Base-by-base conservation (phyloP, 2,113 vertebrate genomes). In the Tricholaema leucomelas region DNA sequence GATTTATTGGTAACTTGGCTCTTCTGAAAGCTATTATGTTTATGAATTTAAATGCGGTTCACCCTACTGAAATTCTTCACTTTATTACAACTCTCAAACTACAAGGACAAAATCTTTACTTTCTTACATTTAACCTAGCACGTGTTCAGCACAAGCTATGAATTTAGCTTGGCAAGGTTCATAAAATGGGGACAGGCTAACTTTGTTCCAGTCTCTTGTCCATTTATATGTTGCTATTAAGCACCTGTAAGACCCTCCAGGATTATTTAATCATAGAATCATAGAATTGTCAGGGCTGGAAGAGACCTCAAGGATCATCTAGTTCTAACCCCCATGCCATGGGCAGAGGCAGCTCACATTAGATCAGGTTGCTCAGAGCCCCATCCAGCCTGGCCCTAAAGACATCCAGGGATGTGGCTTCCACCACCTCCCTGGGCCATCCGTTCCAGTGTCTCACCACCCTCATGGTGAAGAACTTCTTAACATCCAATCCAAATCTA, bases 101-200 rank as follows among this genome's bases (percentile, higher is more conserved):
- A 66, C 19, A 66, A 15, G 24, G 42, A 4, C 40, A 71, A 75
- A 31, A 18, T 18, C 44, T 35, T 33, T 8, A 9, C 30, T 71
- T 65, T 70, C 30, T 42, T 35, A 54, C 27, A 6, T 38, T 63
- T 35, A n/a, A 15, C 30, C 63, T 31, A 64, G 46, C 55, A 66
- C 0, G 16, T 13, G 5, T 15, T 59, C 50, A 60, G 63, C 50
- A 76, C 28, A 31, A 84, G 56, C 84, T 33, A 2, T 20, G 31
- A 56, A 69, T 52, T 44, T 25, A 70, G 25, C 59, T 61, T 6
- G 3, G n/a, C 52, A 71, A 65, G n/a, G 25, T 42, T 55, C 56
- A 30, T 10, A 54, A 25, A 74, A 25, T 0, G 2, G 6, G 58
- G 82, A 66, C 0, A 5, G 54, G 4, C 20, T 6, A 17, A 5